Evolutionary conservation across 2,113 vertebrate species (phyloP).

Genomic region (Spermophilus dauricus): DNA sequence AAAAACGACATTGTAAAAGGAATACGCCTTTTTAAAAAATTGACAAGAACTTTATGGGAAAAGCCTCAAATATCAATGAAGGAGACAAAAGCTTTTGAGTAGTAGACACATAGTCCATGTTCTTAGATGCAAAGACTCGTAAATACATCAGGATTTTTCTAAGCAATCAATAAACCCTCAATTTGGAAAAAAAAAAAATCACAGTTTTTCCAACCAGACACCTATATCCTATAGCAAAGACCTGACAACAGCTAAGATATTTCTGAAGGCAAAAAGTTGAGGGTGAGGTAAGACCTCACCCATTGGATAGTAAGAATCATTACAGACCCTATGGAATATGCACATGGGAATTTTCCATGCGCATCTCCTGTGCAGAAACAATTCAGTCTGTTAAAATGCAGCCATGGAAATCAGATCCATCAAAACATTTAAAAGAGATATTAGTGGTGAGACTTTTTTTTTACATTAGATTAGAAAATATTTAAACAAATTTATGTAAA

Average conservation of each 20-base stretch:
- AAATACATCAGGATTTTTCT: neutral
- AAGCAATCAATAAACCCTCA: neutral
- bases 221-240: neutral
- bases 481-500: neutral
- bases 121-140: neutral
- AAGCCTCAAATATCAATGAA: too few relatives aligned
- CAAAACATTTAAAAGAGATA: neutral
- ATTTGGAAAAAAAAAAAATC: neutral
- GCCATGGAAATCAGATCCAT: neutral
- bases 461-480: neutral
- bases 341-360: neutral
- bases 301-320: neutral
- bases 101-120: too few relatives aligned
- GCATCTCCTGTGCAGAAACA: neutral
- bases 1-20: too few relatives aligned
- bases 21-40: too few relatives aligned
- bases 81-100: too few relatives aligned
- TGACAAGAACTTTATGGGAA: too few relatives aligned
- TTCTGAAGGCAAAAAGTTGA: neutral
- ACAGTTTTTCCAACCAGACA: neutral
- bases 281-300: neutral
- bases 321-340: too few relatives aligned
- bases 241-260: neutral
- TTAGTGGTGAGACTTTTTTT: neutral
- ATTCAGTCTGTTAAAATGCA: neutral